Conservation (phyloP, 2,113 vertebrate species). For the Leucosticte australis region DNA sequence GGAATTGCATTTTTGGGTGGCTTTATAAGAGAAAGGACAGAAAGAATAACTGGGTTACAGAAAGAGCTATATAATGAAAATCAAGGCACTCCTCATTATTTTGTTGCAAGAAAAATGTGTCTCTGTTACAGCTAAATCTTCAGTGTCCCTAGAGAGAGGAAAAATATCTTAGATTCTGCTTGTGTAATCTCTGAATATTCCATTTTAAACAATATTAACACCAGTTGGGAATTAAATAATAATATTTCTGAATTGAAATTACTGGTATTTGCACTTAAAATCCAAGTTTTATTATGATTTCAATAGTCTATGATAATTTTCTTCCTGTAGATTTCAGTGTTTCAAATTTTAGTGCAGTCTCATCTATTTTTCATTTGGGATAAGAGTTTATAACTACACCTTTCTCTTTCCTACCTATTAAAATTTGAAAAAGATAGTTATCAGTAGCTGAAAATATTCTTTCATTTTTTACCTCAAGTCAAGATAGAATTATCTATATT, state of each 20-base stretch:
- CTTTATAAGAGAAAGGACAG: not conserved
- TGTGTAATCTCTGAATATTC: not conserved
- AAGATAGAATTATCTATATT: not conserved
- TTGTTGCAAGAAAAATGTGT: not conserved
- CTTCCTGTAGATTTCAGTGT: not conserved
- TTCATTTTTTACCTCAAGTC: not conserved
- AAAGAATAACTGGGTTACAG: not conserved
- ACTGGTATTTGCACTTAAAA: not conserved
- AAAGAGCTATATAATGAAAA: not conserved
- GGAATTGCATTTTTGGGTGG: not conserved
- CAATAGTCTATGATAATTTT: not conserved
- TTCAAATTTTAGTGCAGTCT: not conserved
- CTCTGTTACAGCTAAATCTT: not conserved
- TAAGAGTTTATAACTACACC: not conserved
- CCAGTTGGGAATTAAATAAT: not conserved
- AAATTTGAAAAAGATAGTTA: not conserved
- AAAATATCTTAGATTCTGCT: not conserved
- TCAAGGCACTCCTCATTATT: not conserved
- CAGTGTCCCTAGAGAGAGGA: not conserved
- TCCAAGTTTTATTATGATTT: not conserved
- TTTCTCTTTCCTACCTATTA: not conserved
- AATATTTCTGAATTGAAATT: not conserved
- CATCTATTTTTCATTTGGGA: not conserved
- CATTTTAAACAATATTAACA: not conserved
- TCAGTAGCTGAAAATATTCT: not conserved